Percentiles rank a stretch among this genome's conserved stretches.
Conservation (phyloP, 2,888 invertebrate species). For the Habrosyne pyritoides region DNA sequence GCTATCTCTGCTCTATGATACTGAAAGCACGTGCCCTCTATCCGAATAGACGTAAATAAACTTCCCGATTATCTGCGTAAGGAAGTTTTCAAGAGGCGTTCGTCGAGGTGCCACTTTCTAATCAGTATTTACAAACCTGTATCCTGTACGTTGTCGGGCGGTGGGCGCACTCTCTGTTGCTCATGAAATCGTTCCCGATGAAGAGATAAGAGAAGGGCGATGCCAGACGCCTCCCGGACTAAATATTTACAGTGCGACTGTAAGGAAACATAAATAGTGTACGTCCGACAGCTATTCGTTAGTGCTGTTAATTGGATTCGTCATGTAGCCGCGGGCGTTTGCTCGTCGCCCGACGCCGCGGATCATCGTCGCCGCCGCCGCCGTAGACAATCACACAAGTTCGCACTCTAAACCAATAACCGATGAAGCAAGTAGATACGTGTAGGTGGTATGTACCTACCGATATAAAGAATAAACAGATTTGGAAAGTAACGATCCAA, state of each 20-base stretch:
- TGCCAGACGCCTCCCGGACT: constrained; percentile 73
- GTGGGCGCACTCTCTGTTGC: constrained; percentile 41
- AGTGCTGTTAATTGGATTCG: constrained; percentile 77
- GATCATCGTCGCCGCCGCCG: constrained; percentile 23
- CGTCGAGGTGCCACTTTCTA: constrained; percentile 61
- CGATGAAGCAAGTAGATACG: constrained; percentile 18
- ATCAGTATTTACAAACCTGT: constrained; percentile 67
- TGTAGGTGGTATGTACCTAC: constrained; percentile 13
- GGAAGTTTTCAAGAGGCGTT: constrained; percentile 58
- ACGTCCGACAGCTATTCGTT: constrained; percentile 70
- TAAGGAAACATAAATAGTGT: constrained; percentile 78
- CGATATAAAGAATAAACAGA: constrained; percentile 7
- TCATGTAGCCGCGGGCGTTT: constrained; percentile 62
- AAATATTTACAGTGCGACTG: constrained; percentile 79
- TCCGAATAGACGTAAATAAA: constrained; percentile 53
- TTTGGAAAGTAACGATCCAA: constrained; percentile 7
- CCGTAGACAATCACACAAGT: constrained; percentile 20
- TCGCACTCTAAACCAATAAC: constrained; percentile 19
- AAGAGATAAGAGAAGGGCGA: constrained; percentile 71
- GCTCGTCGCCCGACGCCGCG: constrained; percentile 26
- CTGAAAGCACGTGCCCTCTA: constrained; percentile 27
- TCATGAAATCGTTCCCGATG: constrained; percentile 65
- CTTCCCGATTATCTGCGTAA: constrained; percentile 50
- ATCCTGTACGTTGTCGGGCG: constrained; percentile 59
- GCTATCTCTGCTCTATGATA: constrained; percentile 39